These are phyloP conservation scores for Agrochola lychnidis DNA, from an alignment of 2,888 invertebrate genomes.

Conservation along the genomic window DNA sequence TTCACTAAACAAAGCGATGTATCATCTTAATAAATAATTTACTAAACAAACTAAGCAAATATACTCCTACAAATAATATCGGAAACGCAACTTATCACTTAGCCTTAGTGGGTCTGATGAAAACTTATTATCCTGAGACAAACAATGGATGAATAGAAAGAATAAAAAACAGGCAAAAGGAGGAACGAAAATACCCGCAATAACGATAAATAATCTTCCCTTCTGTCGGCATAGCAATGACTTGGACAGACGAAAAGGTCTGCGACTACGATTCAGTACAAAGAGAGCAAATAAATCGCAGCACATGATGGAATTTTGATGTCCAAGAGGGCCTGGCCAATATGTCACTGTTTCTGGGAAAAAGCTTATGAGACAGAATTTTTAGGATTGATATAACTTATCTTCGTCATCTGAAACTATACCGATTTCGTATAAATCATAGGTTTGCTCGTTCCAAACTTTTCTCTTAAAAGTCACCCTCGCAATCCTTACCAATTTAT, in stretches of 20 bases:
- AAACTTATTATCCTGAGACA: slow-evolving; percentile 63
- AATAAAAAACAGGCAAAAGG: slow-evolving; percentile 58
- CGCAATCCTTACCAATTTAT: neutral
- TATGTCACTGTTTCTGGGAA: slow-evolving; percentile 48
- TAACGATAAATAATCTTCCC: slow-evolving; percentile 65
- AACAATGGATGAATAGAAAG: slow-evolving; percentile 59
- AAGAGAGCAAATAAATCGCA: slow-evolving; percentile 48
- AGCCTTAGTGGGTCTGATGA: slow-evolving; percentile 59
- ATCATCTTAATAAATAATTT: slow-evolving; percentile 60
- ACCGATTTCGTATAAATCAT: slow-evolving; percentile 19
- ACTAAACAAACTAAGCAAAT: slow-evolving; percentile 46
- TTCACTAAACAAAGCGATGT: slow-evolving; percentile 39
- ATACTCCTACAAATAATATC: slow-evolving; percentile 40
- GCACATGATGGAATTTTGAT: slow-evolving; percentile 58
- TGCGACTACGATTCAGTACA: slow-evolving; percentile 49
- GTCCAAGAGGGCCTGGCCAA: slow-evolving; percentile 50
- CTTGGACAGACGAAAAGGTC: slow-evolving; percentile 55
- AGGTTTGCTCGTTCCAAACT: neutral
- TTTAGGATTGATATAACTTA: slow-evolving; percentile 38
- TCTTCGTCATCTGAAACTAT: slow-evolving; percentile 44
- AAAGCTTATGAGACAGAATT: slow-evolving; percentile 43
- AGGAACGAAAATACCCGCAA: slow-evolving; percentile 50
- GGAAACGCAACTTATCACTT: slow-evolving; percentile 65
- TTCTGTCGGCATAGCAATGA: slow-evolving; percentile 59
- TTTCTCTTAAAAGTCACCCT: neutral